Percentiles rank a stretch among this genome's conserved stretches.
Evolutionary conservation across 2,888 invertebrate species (phyloP).

Genomic region (Lasioglossum pauxillum): DNA sequence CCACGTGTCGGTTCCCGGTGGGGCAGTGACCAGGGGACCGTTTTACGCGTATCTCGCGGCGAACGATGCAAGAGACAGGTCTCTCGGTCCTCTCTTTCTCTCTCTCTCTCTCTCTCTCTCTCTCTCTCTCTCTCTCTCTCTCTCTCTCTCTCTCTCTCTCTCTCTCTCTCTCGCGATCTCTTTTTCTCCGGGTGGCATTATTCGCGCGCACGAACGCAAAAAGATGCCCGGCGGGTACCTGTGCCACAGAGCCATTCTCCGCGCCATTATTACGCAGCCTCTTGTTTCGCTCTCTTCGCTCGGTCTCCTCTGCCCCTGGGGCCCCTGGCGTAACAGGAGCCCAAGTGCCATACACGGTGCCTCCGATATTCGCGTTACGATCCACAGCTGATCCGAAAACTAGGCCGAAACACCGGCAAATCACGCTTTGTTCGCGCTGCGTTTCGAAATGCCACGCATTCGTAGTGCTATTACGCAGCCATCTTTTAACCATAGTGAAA

Average conservation of each 20-base stretch:
- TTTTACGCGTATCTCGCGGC: constrained; percentile 58
- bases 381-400: background rate
- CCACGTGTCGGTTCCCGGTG: constrained; percentile 73
- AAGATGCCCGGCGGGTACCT: constrained; percentile 56
- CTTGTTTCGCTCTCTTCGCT: constrained; percentile 42
- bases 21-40: constrained; percentile 40
- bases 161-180: constrained; percentile 8
- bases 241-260: constrained; percentile 63
- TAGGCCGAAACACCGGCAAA: background rate
- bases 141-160: background rate
- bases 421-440: background rate
- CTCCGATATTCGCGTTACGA: background rate
- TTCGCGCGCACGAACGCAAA: constrained; percentile 36
- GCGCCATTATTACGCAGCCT: constrained; percentile 71
- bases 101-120: constrained; percentile 29
- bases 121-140: constrained; percentile 40
- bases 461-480: no score
- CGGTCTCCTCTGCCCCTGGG: background rate
- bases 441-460: background rate
- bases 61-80: constrained; percentile 34
- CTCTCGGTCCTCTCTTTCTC: background rate
- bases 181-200: constrained; percentile 43
- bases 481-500: background rate
- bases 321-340: background rate
- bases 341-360: constrained; percentile 4